These are phyloP conservation scores for Ciconia nigra DNA, from an alignment of 2,797 vertebrate genomes.

Conservation along the genomic window DNA sequence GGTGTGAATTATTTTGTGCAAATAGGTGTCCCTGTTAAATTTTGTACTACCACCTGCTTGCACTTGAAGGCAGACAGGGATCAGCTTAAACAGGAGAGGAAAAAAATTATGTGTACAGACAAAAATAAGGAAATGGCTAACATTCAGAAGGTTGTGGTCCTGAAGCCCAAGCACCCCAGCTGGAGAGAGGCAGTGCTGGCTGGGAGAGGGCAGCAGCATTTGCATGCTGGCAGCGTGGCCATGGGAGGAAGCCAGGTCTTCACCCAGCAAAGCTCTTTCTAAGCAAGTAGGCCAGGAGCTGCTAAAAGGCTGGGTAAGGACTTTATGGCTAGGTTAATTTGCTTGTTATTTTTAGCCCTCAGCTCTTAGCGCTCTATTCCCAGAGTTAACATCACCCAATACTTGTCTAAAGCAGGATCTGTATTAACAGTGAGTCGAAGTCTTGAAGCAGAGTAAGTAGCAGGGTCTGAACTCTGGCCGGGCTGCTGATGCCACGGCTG, in stretches of 20 bases:
- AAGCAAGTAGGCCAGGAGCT: not conserved
- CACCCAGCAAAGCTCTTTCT: not conserved
- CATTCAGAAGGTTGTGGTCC: not conserved
- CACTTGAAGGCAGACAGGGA: not conserved
- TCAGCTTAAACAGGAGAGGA: not conserved
- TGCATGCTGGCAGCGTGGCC: accelerated
- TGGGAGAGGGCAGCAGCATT: not conserved
- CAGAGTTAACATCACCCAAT: not conserved
- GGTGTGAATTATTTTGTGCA: not conserved
- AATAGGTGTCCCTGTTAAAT: not conserved
- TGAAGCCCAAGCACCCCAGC: not conserved
- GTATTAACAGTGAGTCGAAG: not conserved
- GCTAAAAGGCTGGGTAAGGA: not conserved
- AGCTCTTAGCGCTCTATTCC: not conserved
- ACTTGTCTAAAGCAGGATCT: not conserved
- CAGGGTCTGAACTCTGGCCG: not conserved
- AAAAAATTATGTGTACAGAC: not conserved
- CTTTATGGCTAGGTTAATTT: not conserved
- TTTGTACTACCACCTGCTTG: not conserved
- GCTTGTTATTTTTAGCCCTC: not conserved
- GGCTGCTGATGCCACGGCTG: not conserved
- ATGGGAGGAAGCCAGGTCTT: accelerated
- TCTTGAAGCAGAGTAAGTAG: not conserved
- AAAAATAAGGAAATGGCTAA: not conserved
- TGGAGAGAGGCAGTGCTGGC: not conserved